Evolutionary conservation across 2,888 invertebrate species (phyloP).

Genomic region (Sphaerophoria rueppellii): DNA sequence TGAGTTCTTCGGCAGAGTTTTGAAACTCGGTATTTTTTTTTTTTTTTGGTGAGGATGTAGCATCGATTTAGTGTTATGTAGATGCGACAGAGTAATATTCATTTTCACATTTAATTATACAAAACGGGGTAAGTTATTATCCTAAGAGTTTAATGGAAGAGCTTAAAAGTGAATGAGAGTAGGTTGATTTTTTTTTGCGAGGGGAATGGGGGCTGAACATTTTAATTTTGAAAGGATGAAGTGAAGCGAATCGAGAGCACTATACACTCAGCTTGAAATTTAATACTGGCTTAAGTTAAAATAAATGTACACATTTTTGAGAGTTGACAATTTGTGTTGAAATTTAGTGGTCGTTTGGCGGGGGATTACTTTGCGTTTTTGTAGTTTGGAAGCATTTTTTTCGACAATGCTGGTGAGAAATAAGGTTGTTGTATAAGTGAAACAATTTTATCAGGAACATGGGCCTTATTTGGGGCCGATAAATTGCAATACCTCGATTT

Average conservation of each 20-base stretch:
- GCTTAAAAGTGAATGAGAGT: conserved; percentile 32
- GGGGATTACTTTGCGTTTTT: background rate
- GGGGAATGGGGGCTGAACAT: background rate
- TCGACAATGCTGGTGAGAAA: too few species aligned
- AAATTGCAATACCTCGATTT: too few species aligned
- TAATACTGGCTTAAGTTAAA: background rate
- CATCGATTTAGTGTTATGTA: conserved; percentile 49
- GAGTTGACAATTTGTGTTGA: conserved; percentile 3
- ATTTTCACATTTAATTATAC: conserved; percentile 61
- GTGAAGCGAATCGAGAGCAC: conserved; percentile 8
- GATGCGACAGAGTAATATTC: conserved; percentile 40
- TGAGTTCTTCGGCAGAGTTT: background rate
- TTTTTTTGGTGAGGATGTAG: conserved; percentile 2
- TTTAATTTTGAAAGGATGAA: conserved; percentile 21
- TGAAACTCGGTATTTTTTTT: background rate
- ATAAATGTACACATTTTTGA: background rate
- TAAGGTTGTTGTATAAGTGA: too few species aligned
- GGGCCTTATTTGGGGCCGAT: too few species aligned
- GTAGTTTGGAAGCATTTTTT: background rate
- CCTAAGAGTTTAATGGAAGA: conserved; percentile 14
- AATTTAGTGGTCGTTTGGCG: conserved; percentile 6
- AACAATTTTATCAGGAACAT: too few species aligned
- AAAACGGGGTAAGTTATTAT: conserved; percentile 52
- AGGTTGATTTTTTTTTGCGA: background rate
- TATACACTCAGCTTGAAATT: conserved; percentile 17